A percentile compares a stretch with the other conserved stretches of the same genome.
Conservation (phyloP, 2,797 vertebrate species). For the Emys orbicularis region DNA sequence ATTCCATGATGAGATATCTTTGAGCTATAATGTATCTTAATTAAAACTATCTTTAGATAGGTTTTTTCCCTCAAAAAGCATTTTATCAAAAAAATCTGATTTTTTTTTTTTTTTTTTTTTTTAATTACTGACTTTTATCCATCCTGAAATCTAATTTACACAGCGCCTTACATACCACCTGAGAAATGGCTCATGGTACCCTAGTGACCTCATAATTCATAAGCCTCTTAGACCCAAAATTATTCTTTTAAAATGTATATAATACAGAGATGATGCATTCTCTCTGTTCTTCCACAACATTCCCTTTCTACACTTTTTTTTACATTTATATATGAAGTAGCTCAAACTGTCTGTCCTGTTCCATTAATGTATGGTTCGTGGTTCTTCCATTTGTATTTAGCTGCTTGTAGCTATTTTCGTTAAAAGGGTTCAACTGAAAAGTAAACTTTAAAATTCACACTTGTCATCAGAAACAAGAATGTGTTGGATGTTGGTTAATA, state of each 20-base stretch:
- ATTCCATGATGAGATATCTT: too few relatives aligned
- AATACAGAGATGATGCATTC: neutral
- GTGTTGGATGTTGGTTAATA: neutral
- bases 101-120: too few relatives aligned
- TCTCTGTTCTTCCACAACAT: neutral
- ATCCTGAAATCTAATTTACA: neutral
- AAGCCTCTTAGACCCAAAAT: conserved; percentile 22
- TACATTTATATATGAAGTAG: neutral
- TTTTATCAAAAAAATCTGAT: too few relatives aligned
- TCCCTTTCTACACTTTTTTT: conserved; percentile 1
- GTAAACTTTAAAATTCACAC: neutral
- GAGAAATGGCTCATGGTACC: conserved; percentile 64
- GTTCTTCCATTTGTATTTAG: neutral
- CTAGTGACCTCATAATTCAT: conserved; percentile 51
- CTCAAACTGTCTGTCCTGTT: neutral
- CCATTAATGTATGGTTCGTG: neutral
- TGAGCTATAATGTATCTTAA: too few relatives aligned
- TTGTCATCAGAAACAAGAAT: neutral
- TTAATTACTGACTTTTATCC: too few relatives aligned
- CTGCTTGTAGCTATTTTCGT: neutral
- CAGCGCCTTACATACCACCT: conserved; percentile 26
- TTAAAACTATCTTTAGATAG: too few relatives aligned
- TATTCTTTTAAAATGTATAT: neutral
- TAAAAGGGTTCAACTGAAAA: neutral
- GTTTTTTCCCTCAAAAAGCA: too few relatives aligned